A percentile compares a stretch with the other conserved stretches of the same genome.
Conservation (phyloP, 2,888 invertebrate species). For the Tetragonula carbonaria region DNA sequence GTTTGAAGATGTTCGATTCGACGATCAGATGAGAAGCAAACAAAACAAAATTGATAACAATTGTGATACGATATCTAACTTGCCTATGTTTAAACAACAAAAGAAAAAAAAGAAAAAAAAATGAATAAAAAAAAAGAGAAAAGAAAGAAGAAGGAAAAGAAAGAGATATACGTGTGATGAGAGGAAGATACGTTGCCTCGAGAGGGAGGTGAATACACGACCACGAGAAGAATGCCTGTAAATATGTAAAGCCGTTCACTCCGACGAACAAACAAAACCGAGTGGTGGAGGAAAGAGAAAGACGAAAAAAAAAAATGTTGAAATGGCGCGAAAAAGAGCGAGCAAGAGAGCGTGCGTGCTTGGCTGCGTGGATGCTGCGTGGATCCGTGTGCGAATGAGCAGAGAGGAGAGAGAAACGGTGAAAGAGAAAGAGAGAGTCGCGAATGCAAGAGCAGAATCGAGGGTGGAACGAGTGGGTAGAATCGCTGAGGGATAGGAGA, state of each 20-base stretch:
- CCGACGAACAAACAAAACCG: constrained; percentile 30
- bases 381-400: constrained; percentile 30
- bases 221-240: constrained; percentile 77
- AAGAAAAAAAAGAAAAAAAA: constrained; percentile 48
- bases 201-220: constrained; percentile 67
- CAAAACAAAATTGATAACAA: constrained; percentile 71
- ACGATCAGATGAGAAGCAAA: constrained; percentile 80
- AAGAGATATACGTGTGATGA: constrained; percentile 26
- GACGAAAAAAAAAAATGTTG: constrained; percentile 34
- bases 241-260: constrained; percentile 77
- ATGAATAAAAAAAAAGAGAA: constrained; percentile 4
- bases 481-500: background rate
- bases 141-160: constrained; percentile 25
- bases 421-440: background rate
- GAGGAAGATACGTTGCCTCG: constrained; percentile 66
- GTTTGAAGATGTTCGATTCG: constrained; percentile 81
- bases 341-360: constrained; percentile 36
- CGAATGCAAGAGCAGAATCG: background rate
- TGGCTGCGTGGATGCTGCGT: constrained; percentile 27
- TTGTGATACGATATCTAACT: constrained; percentile 84
- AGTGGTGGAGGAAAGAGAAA: constrained; percentile 11
- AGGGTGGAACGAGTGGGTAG: constrained; percentile 3
- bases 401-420: background rate
- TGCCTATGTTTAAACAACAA: constrained; percentile 81
- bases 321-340: constrained; percentile 48